A percentile compares a stretch with the other conserved stretches of the same genome.
Conservation (phyloP, 2,797 vertebrate genomes). For the Xenops minutus region DNA sequence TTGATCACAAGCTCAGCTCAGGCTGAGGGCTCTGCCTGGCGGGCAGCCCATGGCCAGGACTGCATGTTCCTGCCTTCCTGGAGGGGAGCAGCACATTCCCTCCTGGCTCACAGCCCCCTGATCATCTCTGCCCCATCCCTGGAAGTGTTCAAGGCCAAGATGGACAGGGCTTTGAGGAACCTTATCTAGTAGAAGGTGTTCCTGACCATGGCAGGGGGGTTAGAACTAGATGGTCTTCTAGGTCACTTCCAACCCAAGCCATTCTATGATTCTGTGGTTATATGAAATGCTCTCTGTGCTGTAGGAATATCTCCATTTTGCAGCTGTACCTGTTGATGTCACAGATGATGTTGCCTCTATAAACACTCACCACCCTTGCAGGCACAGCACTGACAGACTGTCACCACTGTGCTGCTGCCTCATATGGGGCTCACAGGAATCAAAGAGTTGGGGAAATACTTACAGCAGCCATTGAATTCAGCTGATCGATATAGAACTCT, state of each 20-base stretch:
- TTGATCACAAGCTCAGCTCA: slow-evolving; percentile 26
- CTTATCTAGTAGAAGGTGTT: background rate
- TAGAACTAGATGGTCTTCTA: background rate
- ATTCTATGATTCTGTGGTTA: fast-evolving
- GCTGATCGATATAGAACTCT: slow-evolving; percentile 97
- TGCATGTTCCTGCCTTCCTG: background rate
- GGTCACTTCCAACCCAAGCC: background rate
- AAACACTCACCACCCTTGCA: fast-evolving
- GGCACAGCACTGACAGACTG: fast-evolving
- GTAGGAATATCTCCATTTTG: background rate
- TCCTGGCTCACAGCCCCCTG: background rate
- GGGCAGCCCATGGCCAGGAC: background rate
- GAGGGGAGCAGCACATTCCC: background rate
- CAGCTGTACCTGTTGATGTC: background rate
- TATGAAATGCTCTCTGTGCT: background rate
- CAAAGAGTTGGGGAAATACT: slow-evolving; percentile 73
- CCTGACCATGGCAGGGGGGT: background rate
- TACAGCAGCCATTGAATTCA: slow-evolving; percentile 98
- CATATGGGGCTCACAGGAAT: fast-evolving
- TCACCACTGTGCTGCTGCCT: background rate
- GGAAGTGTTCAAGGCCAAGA: background rate
- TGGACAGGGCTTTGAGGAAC: background rate
- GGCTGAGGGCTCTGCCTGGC: background rate
- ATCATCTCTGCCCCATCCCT: background rate
- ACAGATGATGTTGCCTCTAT: background rate